Conservation (phyloP, 2,888 invertebrate genomes). For the Tenthredo mesomela region DNA sequence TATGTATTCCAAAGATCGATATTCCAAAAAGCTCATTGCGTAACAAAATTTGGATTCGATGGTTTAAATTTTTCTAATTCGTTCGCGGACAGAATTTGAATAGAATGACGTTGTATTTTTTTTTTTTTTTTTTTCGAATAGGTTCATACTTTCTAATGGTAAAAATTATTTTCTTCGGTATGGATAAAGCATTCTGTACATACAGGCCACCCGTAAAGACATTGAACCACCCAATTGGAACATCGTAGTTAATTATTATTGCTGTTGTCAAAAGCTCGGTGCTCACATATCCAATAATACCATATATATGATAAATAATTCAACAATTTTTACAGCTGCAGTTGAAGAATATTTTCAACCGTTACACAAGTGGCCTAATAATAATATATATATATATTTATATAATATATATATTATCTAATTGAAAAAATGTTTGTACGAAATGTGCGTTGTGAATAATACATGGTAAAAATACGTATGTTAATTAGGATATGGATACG, state of each 20-base stretch:
- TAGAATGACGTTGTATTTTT: not conserved
- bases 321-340: not conserved
- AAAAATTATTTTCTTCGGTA: not conserved
- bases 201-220: not conserved
- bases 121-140: not conserved
- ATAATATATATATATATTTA: not conserved
- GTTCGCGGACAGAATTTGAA: not conserved
- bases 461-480: conserved; percentile 30
- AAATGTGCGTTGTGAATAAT: conserved; percentile 41
- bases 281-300: not conserved
- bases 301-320: not conserved
- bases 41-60: not conserved
- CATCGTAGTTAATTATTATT: conserved; percentile 16
- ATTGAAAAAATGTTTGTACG: conserved; percentile 30
- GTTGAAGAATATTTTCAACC: not conserved
- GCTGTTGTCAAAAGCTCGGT: not conserved
- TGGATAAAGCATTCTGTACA: not conserved
- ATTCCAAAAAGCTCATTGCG: not conserved
- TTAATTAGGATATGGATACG: conserved; percentile 26
- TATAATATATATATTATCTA: not conserved
- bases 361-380: not conserved
- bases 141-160: not conserved
- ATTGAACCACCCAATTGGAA: not conserved
- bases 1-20: not conserved
- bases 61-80: not conserved